A percentile compares a stretch with the other conserved stretches of the same genome.
Conservation (phyloP, 1,140 invertebrate species). For the Drosophila kikkawai region DNA sequence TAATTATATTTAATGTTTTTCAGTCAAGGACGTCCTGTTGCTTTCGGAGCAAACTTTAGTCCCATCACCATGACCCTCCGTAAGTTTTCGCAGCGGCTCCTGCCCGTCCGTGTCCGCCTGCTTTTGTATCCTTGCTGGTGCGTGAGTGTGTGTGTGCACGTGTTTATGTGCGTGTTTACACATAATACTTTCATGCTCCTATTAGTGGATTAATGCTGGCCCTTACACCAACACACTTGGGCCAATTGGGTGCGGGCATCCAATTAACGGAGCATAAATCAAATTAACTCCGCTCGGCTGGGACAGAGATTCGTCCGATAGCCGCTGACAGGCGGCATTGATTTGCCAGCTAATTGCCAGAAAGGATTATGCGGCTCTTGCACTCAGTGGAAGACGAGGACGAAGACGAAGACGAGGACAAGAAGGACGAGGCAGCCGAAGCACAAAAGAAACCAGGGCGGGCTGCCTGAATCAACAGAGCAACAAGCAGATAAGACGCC, state of each 20-base stretch:
- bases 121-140: conserved; percentile 5
- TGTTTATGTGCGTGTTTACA: conserved; percentile 37
- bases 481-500: conserved; percentile 48
- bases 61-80: not conserved
- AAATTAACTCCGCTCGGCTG: conserved; percentile 43
- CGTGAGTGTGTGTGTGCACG: conserved; percentile 10
- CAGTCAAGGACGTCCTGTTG: conserved; percentile 30
- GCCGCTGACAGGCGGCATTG: conserved; percentile 49
- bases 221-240: conserved; percentile 18
- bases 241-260: conserved; percentile 29
- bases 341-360: conserved; percentile 59
- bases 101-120: not conserved
- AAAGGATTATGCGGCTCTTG: conserved; percentile 58
- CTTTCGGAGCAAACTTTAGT: conserved; percentile 23
- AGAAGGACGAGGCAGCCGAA: not conserved
- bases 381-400: conserved; percentile 1
- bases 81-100: not conserved
- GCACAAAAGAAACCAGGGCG: conserved; percentile 34
- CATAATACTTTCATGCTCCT: conserved; percentile 54
- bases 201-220: conserved; percentile 56
- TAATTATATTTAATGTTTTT: conserved; percentile 71
- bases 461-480: conserved; percentile 47
- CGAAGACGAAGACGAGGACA: not conserved
- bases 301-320: conserved; percentile 28
- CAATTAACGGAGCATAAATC: conserved; percentile 59